A percentile compares a stretch with the other conserved stretches of the same genome.
phyloP scores from a whole-genome alignment of 2,113 vertebrate genomes.

The Rhadina sibilatrix region DNA sequence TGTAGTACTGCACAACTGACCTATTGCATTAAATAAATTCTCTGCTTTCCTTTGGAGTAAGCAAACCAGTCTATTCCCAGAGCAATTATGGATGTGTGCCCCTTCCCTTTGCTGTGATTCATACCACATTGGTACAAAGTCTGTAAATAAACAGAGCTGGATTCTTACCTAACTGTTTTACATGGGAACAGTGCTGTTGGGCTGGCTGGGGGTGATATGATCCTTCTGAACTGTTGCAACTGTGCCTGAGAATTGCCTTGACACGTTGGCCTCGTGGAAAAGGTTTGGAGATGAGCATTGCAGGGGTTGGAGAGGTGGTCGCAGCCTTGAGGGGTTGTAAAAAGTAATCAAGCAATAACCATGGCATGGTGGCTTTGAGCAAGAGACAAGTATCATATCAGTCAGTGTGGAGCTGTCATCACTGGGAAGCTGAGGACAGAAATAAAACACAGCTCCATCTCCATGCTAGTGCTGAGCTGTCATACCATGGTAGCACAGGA shows the following conservation, averaged over 20 bases:
- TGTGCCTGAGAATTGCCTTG: not conserved
- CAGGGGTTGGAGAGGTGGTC: not conserved
- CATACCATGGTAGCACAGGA: accelerated
- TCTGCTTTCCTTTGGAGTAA: constrained; percentile 19
- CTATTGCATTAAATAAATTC: constrained; percentile 59
- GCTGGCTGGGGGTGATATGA: not conserved
- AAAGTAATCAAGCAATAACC: not conserved
- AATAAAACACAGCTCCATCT: not conserved
- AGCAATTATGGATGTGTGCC: not conserved
- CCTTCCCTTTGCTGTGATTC: constrained; percentile 51
- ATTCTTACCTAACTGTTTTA: not conserved
- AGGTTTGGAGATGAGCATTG: not conserved
- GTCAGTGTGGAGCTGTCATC: accelerated
- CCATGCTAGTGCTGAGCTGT: accelerated
- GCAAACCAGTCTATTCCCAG: constrained; percentile 39
- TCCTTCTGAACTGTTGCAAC: not conserved
- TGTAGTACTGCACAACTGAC: constrained; percentile 30
- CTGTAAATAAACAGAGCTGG: constrained; percentile 19
- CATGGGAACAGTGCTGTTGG: not conserved
- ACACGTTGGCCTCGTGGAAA: accelerated
- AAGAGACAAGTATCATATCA: not conserved
- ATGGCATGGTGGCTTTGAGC: not conserved
- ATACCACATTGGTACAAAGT: constrained; percentile 19
- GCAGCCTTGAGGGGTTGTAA: not conserved
- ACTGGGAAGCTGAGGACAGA: not conserved